Conservation (phyloP, 2,113 vertebrate species). For the Jacana jacana region DNA sequence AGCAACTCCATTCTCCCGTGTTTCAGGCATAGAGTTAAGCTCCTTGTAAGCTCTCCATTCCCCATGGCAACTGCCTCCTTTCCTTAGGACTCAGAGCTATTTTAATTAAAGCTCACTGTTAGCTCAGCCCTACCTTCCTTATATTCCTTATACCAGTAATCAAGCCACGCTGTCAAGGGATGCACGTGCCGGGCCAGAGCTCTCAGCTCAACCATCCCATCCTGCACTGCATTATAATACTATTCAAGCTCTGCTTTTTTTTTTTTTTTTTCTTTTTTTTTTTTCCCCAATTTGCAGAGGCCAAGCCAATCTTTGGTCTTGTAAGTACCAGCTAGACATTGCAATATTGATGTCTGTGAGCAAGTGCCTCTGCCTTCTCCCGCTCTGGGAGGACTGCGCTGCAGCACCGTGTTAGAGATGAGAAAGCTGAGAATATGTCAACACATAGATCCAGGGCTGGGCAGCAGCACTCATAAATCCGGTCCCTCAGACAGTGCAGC, state of each 20-base stretch:
- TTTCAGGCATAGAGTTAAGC: neutral
- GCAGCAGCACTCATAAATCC: neutral
- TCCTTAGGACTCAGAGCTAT: neutral
- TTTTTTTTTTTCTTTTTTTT: neutral
- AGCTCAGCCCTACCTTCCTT: neutral
- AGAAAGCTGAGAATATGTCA: neutral
- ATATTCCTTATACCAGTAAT: neutral
- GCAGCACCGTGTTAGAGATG: neutral
- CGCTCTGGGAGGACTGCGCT: neutral
- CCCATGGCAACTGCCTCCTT: neutral
- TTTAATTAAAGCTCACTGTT: neutral
- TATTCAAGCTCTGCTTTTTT: neutral
- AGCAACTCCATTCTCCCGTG: neutral
- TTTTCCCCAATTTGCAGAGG: neutral
- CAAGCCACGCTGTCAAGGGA: rapidly evolving
- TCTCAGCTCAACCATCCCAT: neutral
- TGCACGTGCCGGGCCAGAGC: rapidly evolving
- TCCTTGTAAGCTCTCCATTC: neutral
- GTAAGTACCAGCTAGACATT: neutral
- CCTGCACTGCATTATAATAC: neutral
- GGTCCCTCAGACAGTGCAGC: neutral
- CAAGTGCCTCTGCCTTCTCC: neutral
- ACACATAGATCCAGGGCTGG: neutral
- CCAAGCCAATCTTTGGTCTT: neutral
- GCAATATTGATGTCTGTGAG: neutral